Base-by-base conservation (phyloP, 2,888 invertebrate species). In the Phasia obesa region DNA sequence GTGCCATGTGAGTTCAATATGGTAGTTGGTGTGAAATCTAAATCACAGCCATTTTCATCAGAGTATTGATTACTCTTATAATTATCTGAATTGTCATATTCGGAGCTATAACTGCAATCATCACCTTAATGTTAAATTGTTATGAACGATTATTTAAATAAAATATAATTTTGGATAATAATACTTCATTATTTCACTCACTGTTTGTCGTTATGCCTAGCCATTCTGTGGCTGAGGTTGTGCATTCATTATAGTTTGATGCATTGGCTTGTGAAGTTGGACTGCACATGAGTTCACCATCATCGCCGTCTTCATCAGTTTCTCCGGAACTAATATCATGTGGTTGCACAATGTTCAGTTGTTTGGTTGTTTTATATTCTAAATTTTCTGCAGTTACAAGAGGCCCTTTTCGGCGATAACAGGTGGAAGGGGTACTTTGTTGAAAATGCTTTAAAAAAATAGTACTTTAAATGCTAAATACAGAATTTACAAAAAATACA, bases 151-250 rank as follows among this genome's bases (percentile, higher is more conserved):
- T 11, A 23, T 7, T 1, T 15, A 15, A 7, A n/a, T 3, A 23
- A 13, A n/a, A 7, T 38, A 4, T 35, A 35, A 35, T 35, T 35
- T 35, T 35, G 11, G 7, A 11, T 27, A n/a, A n/a, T 55, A 15
- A 31, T 49, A 35, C 11, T 69, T 15, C 38, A 53, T 17, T 31
- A 49, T 27, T 23, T 38, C 25, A 62, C 91, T 92, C 93, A 93
- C 97, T 97, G 91, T 97, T 97, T 87, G 97, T 96, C 55, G 97
- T 97, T 84, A 97, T 94, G 80, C 96, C 97, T 92, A 96, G 94
- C 96, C 97, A 97, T 91, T 97, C 97, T 55, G 96, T 95, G 87
- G 96, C 93, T 7, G 93, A 93, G 7, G 93, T 93, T 31, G 93
- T 93, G 67, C 92, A 93, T 85, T 93, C 93, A n/a, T 92, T 93